Evolutionary conservation across 2,113 vertebrate species (phyloP), one percentile per base, ranked within the genome.

Genomic region (Catharus fuscescens): DNA sequence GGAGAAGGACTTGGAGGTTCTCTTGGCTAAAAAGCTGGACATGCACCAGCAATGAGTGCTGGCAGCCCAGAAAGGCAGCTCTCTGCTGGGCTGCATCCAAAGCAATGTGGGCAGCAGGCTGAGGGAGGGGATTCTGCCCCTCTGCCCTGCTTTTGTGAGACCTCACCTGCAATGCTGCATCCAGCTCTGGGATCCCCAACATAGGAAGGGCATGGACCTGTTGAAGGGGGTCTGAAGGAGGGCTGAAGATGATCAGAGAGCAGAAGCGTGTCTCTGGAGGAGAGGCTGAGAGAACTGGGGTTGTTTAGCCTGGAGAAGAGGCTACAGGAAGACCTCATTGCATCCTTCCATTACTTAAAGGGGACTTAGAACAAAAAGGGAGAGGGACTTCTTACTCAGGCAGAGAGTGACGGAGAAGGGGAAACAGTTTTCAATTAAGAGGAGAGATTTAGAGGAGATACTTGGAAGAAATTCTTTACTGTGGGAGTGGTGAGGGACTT

Each of bases 1-100:
- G 0, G 54, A 47, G 73, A 52, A 54, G 47, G 9, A 31, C 17
- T 14, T 47, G n/a, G 47, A 66, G 17, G 29, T 61, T 89, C 40
- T 76, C 8, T 2, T 62, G 70, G n/a, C 21, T 69, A 79, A 32
- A 56, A 24, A 69, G 79, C 48, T 83, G 62, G 34, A 8, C 47
- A 6, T 26, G 40, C 0, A 14, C 34, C 54, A 31, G 48, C 54
- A 34, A 0, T 26, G 24, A 15, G 26, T 0, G 0, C 25, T 61
- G 12, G 18, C 47, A 77, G 23, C 25, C 31, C 56, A 42, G 40
- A 31, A 31, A 32, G 31, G 31, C 45, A 40, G 0, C 28, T 52
- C 8, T 54, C 14, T 76, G 15, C 62, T 62, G 47, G 31, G 28
- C 79, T 56, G 34, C 53, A 54, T 54, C 54, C 56, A 32, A 18